Percentiles rank a stretch among this genome's conserved stretches.
Conservation (phyloP, 2,797 vertebrate genomes). For the Hapalemur alaotrensis region DNA sequence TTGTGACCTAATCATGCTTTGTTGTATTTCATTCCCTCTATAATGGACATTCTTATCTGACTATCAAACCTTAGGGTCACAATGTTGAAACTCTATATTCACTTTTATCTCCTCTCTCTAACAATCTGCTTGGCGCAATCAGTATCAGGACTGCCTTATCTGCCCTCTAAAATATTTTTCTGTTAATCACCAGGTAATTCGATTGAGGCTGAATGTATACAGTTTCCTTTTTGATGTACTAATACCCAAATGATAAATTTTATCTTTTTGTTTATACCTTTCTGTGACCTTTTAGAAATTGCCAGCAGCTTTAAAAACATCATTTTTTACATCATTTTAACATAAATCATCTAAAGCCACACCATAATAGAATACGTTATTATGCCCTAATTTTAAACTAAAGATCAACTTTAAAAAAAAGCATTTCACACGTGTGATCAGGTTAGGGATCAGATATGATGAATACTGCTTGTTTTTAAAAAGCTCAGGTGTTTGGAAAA, state of each 20-base stretch:
- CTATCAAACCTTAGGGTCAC: constrained; percentile 36
- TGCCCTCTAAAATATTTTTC: constrained; percentile 48
- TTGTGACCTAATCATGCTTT: background rate
- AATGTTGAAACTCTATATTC: constrained; percentile 19
- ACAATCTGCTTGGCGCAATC: background rate
- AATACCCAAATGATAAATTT: background rate
- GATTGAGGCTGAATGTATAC: constrained; percentile 2
- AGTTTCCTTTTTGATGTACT: constrained; percentile 33
- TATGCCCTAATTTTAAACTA: constrained; percentile 42
- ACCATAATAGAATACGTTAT: background rate
- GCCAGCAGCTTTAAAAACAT: constrained; percentile 44
- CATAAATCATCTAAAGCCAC: background rate
- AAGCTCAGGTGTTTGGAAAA: background rate
- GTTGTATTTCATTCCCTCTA: constrained; percentile 54
- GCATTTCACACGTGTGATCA: background rate
- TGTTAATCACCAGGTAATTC: constrained; percentile 65
- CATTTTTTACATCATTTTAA: background rate
- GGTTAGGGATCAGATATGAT: background rate
- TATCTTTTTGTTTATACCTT: background rate
- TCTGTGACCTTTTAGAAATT: constrained; percentile 44
- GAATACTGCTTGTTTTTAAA: background rate
- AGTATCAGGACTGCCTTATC: background rate
- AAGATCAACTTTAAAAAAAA: background rate
- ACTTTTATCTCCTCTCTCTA: constrained; percentile 50
- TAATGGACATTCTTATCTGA: constrained; percentile 46